Base-by-base conservation (phyloP, 2,888 invertebrate species). In the Agrochola lota region DNA sequence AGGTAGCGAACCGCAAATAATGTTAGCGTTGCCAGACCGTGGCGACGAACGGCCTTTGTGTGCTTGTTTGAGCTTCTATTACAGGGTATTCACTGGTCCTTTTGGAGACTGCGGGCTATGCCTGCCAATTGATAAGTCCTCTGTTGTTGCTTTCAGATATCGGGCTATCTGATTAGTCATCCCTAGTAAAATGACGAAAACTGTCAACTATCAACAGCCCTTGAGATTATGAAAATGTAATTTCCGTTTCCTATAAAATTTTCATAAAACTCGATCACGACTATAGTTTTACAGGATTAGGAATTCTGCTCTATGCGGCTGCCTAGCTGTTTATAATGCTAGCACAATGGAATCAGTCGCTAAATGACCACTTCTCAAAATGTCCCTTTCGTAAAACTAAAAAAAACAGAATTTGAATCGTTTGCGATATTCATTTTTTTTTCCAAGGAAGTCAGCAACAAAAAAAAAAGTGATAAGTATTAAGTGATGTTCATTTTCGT, bases 1-100 rank as follows among this genome's bases (percentile, higher is more conserved):
- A 93, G 91, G 93, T 94, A 93, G 94, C 92, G 92, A 93, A 93
- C 94, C 94, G 95, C 95, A 95, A 95, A 95, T 94, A 92, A 93
- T 94, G 92, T 94, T 95, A 93, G 92, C 91, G 90, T 87, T 90
- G 93, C 89, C 91, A 93, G 95, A 95, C 94, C 95, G 95, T 95
- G 88, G 91, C 93, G 92, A 88, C 86, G 88, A 88, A 86, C 84
- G 87, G 78, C 88, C 90, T 91, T 92, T 94, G 93, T 93, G 86
- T 89, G 85, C 90, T 88, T 88, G 88, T 90, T 91, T 88, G 88
- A 87, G 83, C 85, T 87, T 88, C 86, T 84, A 87, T 89, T 87
- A 88, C 57, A 82, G 83, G 85, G 86, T 87, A 90, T 91, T 89
- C 88, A 85, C 78, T 84, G 81, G 67, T 81, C 74, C 77, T 83